Base-by-base conservation (phyloP, 1,140 invertebrate genomes). In the Drosophila guanche region DNA sequence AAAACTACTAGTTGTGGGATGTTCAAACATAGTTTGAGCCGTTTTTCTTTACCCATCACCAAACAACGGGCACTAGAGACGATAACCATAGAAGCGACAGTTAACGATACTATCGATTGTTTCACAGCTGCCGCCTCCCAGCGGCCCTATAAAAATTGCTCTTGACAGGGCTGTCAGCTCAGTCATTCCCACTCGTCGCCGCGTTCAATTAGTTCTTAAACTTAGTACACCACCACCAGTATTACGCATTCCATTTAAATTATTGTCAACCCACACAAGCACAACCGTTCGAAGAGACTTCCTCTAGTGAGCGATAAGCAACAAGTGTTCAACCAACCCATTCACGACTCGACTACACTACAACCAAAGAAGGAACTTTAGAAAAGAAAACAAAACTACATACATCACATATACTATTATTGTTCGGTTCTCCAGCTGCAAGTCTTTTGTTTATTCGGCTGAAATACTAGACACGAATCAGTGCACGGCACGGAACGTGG, bases 101-200 rank as follows among this genome's bases (percentile, higher is more conserved):
- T 8, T 37, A 3, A 3, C 33, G 33, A 37, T 37, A 33, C 33
- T 51, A 63, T 63, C 62, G 62, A 65, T 65, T 33, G 33, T 10
- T 12, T 7, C 1, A 37, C 33, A 37, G 33, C 33, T 37, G 33
- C 33, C 7, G 33, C 7, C 33, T 12, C 7, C 10, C 33, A 69
- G 54, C 57, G 56, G 65, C 45, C 59, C 41, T 86, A 85, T 85
- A 85, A 86, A 80, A 85, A 70, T 69, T 74, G 81, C 67, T 65
- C 60, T 66, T 58, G 53, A 37, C 27, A 57, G 46, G 68, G 73
- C 72, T 62, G 77, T 50, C 63, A 86, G 61, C 56, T 81, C 73
- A 86, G 81, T 85, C 68, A 70, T 88, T 74, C 77, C 53, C 51
- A 50, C 55, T 74, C 60, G 66, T 57, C 69, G 53, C 51, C 83